These are phyloP conservation scores for Papilio gigon DNA, from an alignment of 2,888 invertebrate genomes.

Conservation along the genomic window DNA sequence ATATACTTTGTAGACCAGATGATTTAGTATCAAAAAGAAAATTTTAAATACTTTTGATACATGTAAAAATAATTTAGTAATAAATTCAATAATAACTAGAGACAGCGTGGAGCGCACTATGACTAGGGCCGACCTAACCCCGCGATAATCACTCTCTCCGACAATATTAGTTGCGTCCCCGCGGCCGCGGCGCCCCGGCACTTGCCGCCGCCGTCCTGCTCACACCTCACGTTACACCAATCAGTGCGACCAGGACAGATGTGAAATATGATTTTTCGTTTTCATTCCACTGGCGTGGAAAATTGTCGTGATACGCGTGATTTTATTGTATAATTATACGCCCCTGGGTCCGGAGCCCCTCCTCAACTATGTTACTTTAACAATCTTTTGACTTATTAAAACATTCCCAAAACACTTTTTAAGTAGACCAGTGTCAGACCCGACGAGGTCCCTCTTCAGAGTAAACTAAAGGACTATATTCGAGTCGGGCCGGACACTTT, in stretches of 20 bases:
- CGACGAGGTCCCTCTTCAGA: too few species aligned
- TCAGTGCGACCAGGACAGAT: conserved; percentile 33
- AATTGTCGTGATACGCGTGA: conserved; percentile 37
- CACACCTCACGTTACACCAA: conserved; percentile 17
- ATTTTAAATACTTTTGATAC: too few species aligned
- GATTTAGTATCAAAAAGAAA: too few species aligned
- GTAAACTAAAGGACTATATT: too few species aligned
- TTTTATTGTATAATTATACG: conserved; percentile 38
- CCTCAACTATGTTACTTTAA: conserved; percentile 22
- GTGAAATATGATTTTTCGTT: conserved; percentile 36
- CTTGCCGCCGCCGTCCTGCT: conserved; percentile 24
- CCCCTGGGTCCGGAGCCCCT: conserved; percentile 15
- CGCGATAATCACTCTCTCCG: conserved; percentile 44
- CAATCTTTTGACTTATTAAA: too few species aligned
- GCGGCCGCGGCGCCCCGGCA: conserved; percentile 29
- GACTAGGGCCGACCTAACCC: conserved; percentile 39
- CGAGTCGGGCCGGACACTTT: too few species aligned
- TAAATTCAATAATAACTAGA: conserved; percentile 9
- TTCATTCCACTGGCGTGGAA: conserved; percentile 38
- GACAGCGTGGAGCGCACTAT: conserved; percentile 31
- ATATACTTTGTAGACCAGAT: too few species aligned
- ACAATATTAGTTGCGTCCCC: conserved; percentile 45
- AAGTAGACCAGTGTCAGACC: too few species aligned
- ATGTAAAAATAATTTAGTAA: neutral
- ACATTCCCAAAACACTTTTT: too few species aligned